Conservation (phyloP, 2,797 vertebrate species). For the Epinephelus malabaricus region DNA sequence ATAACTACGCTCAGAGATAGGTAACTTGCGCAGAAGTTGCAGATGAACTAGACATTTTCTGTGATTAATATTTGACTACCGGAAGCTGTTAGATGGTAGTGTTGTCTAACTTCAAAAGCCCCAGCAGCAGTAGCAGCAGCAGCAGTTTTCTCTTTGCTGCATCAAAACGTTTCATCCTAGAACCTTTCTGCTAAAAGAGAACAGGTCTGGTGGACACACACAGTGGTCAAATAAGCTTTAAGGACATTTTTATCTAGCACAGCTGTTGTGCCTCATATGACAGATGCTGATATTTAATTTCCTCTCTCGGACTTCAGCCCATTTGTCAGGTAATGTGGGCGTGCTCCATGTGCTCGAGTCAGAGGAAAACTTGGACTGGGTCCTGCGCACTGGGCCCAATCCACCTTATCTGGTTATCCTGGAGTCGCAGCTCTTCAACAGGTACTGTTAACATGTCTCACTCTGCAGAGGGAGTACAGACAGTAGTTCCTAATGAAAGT, state of each 20-base stretch:
- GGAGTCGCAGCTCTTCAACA: constrained; percentile 89
- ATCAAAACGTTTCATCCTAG: not conserved
- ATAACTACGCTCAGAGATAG: too few relatives aligned
- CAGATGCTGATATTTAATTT: not conserved
- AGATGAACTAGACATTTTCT: not conserved
- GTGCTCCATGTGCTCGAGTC: constrained; percentile 93
- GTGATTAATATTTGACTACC: not conserved
- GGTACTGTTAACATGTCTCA: constrained; percentile 78
- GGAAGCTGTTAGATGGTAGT: not conserved
- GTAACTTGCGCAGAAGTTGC: not conserved
- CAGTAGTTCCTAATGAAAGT: not conserved
- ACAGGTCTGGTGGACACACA: not conserved
- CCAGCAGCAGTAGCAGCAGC: not conserved
- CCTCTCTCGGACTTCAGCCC: constrained; percentile 82
- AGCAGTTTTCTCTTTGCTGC: not conserved
- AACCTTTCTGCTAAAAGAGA: not conserved
- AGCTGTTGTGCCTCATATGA: not conserved
- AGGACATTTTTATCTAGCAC: not conserved
- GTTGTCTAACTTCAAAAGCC: constrained; percentile 7
- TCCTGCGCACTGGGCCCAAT: constrained; percentile 87
- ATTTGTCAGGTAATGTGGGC: constrained; percentile 93
- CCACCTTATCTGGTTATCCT: constrained; percentile 94
- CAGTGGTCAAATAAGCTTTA: not conserved
- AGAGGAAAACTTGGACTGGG: constrained; percentile 90
- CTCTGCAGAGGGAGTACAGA: constrained; percentile 7